These are phyloP conservation scores for Diplazon laetatorius DNA, from an alignment of 2,888 invertebrate genomes.

Conservation along the genomic window DNA sequence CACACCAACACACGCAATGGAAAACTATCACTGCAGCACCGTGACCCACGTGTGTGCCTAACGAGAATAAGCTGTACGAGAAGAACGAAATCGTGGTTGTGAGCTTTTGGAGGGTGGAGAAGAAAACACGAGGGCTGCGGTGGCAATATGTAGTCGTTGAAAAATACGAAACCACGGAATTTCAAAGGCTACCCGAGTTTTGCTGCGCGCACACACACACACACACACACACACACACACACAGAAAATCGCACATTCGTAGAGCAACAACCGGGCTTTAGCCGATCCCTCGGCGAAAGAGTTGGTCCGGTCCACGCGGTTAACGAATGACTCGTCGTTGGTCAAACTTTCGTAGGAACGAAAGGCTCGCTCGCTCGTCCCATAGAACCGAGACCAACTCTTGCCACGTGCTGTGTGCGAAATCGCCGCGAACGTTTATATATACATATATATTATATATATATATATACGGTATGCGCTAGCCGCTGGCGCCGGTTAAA, in stretches of 20 bases:
- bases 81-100: slow-evolving; percentile 16
- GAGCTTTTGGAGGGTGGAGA: slow-evolving; percentile 38
- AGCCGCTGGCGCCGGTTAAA: slow-evolving; percentile 56
- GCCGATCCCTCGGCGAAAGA: slow-evolving; percentile 42
- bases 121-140: slow-evolving; percentile 19
- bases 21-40: background rate
- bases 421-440: slow-evolving; percentile 10
- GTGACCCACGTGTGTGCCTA: background rate
- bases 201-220: slow-evolving; percentile 16
- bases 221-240: background rate
- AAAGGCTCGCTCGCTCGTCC: slow-evolving; percentile 13
- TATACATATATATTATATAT: too few relatives aligned
- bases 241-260: background rate
- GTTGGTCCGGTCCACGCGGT: slow-evolving; percentile 50
- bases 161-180: slow-evolving; percentile 69
- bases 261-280: slow-evolving; percentile 45
- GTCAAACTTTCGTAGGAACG: slow-evolving; percentile 70
- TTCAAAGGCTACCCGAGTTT: slow-evolving; percentile 67
- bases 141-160: slow-evolving; percentile 60
- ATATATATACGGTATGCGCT: too few relatives aligned
- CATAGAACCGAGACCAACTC: slow-evolving; percentile 20
- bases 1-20: too few relatives aligned
- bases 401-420: slow-evolving; percentile 19
- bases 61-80: background rate
- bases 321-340: slow-evolving; percentile 70